Evolutionary conservation across 2,113 vertebrate genomes (phyloP).

Genomic region (Scopus umbretta): DNA sequence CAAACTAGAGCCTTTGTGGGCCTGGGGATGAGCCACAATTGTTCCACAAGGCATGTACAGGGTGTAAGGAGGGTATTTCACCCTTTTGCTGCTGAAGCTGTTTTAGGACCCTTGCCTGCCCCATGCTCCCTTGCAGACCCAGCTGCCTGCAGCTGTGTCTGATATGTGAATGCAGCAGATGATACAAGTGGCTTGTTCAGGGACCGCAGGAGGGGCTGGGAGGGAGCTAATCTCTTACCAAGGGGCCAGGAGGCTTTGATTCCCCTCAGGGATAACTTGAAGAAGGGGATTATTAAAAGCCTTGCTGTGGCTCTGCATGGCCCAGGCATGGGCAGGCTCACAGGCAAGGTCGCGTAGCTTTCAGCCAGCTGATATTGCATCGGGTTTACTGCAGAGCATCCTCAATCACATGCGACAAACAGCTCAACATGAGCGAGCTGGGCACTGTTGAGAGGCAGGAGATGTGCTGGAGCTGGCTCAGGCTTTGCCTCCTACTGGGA

Average conservation of each 20-base stretch:
- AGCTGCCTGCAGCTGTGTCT: background rate
- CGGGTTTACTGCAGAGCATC: background rate
- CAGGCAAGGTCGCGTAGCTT: background rate
- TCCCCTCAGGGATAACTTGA: background rate
- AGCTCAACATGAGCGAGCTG: rapidly evolving
- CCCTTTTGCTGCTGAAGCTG: background rate
- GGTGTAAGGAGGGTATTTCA: background rate
- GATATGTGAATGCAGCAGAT: background rate
- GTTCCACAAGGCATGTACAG: rapidly evolving
- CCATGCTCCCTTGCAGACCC: background rate
- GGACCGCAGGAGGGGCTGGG: background rate
- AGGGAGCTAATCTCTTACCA: background rate
- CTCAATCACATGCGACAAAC: background rate
- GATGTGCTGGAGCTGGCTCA: background rate
- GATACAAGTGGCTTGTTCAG: background rate
- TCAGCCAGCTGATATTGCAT: background rate
- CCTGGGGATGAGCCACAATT: background rate
- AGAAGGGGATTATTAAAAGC: background rate
- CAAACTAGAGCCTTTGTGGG: rapidly evolving
- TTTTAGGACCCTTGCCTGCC: background rate
- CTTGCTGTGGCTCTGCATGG: background rate
- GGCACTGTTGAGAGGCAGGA: background rate
- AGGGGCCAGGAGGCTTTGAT: background rate
- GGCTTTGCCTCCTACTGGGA: background rate
- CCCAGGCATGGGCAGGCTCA: background rate